Conservation (phyloP, 2,888 invertebrate species). For the Glaucopsyche alexis region DNA sequence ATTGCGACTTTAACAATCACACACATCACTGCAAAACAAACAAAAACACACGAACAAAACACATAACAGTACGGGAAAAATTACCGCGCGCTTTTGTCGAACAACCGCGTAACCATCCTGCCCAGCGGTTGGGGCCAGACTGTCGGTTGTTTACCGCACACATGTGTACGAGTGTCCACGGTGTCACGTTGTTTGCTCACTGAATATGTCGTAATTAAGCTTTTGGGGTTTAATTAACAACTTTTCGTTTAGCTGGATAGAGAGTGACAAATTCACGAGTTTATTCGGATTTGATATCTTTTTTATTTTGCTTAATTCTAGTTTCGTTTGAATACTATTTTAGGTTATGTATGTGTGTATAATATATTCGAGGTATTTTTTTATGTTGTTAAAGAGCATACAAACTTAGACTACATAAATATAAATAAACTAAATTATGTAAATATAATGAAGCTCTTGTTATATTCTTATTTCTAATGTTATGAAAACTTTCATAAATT, state of each 20-base stretch:
- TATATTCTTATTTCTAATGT: too few relatives aligned
- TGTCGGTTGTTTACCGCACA: constrained; percentile 42
- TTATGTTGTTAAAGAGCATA: too few relatives aligned
- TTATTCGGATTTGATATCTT: constrained; percentile 25
- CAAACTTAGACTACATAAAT: too few relatives aligned
- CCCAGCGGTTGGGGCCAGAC: constrained; percentile 48
- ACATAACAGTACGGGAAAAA: constrained; percentile 32
- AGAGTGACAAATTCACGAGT: not conserved
- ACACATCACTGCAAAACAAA: constrained; percentile 55
- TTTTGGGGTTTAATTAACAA: constrained; percentile 42
- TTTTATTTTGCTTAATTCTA: not conserved
- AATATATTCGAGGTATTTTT: too few relatives aligned
- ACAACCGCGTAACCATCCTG: constrained; percentile 38
- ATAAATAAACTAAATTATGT: too few relatives aligned
- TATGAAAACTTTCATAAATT: too few relatives aligned
- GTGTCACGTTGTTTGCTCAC: constrained; percentile 29
- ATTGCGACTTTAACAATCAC: constrained; percentile 53
- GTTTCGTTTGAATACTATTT: too few relatives aligned
- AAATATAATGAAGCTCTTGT: too few relatives aligned
- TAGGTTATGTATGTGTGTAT: too few relatives aligned
- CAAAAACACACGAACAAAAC: constrained; percentile 38
- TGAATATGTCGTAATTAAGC: constrained; percentile 40
- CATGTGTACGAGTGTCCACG: constrained; percentile 33
- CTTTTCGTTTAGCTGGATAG: constrained; percentile 32
- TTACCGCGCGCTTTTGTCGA: constrained; percentile 25